Base-by-base conservation (phyloP, 2,113 vertebrate genomes). In the Felis chaus region DNA sequence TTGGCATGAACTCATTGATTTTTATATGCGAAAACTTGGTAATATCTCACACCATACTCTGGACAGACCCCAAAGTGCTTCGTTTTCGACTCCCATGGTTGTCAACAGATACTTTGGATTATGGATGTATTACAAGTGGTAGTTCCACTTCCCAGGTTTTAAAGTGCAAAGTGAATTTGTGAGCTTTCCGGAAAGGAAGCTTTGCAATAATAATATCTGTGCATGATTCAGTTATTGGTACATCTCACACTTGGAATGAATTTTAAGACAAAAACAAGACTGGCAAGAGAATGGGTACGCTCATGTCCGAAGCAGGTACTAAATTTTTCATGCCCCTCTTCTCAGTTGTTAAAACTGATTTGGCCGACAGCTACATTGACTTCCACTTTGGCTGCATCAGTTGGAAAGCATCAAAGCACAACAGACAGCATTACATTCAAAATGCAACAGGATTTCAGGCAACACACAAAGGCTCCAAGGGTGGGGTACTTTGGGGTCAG, bases 351-450 rank as follows among this genome's bases (percentile, higher is more conserved):
- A 31, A 81, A 80, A 63, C 8, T 3, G 41, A 88, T 81, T 73
- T 92, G 57, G 94, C 95, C 2, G 41, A 89, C 91, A 96, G 87
- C 94, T 68, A 48, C 78, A 85, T 25, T 4, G 81, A 96, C 92
- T 71, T 94, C 61, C 76, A 36, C 90, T 27, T 50, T 1, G 66
- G 89, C 81, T 9, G 81, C 88, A 48, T 73, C 73, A 19, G 5
- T 89, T 85, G 53, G 68, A 93, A 98, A 98, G 97, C 96, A 73
- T 89, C 48, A 36, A 95, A 97, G 97, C 97, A 83, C 45, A 83
- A 96, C 91, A 96, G 86, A 98, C 53, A 96, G 86, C 96, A 80
- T 39, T 86, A 91, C 97, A 94, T 86, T 95, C n/a, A 88, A 91
- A 95, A 93, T 48, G 91, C 95, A 82, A 86, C 94, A 90, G 5